Evolutionary conservation across 2,113 vertebrate species (phyloP).

Genomic region (Microtus oregoni): DNA sequence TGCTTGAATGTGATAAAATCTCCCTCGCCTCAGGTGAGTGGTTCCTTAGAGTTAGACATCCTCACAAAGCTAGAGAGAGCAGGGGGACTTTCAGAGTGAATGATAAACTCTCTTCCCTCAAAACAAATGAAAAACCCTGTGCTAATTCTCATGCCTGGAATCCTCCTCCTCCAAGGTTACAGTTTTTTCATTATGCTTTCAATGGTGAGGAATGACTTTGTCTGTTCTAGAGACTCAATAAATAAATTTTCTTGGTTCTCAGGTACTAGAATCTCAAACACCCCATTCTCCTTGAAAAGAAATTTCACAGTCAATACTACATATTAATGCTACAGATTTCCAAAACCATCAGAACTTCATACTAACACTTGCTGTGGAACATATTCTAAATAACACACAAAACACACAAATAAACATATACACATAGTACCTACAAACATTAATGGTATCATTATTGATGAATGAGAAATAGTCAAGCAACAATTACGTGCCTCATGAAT

Average conservation of each 20-base stretch:
- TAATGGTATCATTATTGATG: neutral
- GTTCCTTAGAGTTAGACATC: neutral
- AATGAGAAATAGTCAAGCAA: neutral
- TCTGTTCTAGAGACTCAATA: neutral
- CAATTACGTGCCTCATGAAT: neutral
- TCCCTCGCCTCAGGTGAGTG: neutral
- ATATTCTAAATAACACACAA: neutral
- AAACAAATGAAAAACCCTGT: neutral
- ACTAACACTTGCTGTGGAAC: neutral
- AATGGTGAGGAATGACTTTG: neutral
- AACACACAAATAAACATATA: neutral
- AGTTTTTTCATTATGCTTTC: neutral
- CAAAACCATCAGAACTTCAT: conserved; percentile 4
- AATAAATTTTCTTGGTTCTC: conserved; percentile 8
- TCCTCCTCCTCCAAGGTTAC: neutral
- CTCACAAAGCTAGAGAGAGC: neutral
- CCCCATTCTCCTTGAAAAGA: neutral
- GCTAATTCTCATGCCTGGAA: conserved; percentile 13
- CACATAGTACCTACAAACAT: neutral
- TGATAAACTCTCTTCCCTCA: neutral
- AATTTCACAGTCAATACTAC: neutral
- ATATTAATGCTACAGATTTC: conserved; percentile 31
- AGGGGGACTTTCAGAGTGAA: neutral
- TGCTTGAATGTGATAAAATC: neutral
- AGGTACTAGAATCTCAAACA: conserved; percentile 25